Percentiles rank a stretch among this genome's conserved stretches.
phyloP scores from a whole-genome alignment of 2,797 vertebrate species.

The Loris lydekkerianus region DNA sequence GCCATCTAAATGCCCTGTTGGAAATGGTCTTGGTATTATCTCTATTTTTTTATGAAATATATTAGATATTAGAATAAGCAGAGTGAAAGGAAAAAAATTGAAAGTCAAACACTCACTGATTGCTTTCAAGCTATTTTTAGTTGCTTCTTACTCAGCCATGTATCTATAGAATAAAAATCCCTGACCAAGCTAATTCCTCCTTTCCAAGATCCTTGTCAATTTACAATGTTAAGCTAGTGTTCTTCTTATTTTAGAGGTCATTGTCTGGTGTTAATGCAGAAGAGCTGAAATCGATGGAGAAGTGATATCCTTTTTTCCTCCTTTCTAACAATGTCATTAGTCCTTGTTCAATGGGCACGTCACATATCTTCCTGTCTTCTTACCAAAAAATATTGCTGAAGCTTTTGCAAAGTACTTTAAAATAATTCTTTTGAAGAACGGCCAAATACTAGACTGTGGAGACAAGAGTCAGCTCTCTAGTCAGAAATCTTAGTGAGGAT shows the following conservation, averaged over 20 bases:
- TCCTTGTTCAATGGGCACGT: constrained; percentile 75
- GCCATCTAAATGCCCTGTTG: not conserved
- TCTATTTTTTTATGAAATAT: not conserved
- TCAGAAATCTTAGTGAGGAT: constrained; percentile 52
- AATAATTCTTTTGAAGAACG: constrained; percentile 74
- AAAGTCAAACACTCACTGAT: not conserved
- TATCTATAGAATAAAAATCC: not conserved
- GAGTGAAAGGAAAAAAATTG: not conserved
- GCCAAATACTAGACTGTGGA: constrained; percentile 58
- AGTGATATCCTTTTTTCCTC: constrained; percentile 49
- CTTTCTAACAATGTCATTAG: constrained; percentile 73
- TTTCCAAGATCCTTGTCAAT: constrained; percentile 41
- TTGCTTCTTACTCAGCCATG: not conserved
- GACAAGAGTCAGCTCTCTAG: not conserved
- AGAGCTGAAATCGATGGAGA: constrained; percentile 20
- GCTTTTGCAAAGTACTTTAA: constrained; percentile 70
- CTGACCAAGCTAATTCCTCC: not conserved
- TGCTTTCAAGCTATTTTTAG: constrained; percentile 45
- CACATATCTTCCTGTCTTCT: constrained; percentile 58
- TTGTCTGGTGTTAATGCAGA: constrained; percentile 43
- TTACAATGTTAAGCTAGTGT: not conserved
- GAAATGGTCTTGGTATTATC: constrained; percentile 20
- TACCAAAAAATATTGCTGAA: constrained; percentile 69
- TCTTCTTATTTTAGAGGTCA: constrained; percentile 68
- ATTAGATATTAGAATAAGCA: not conserved